Evolutionary conservation across 2,113 vertebrate genomes (phyloP).

Genomic region (Vireo altiloquus): DNA sequence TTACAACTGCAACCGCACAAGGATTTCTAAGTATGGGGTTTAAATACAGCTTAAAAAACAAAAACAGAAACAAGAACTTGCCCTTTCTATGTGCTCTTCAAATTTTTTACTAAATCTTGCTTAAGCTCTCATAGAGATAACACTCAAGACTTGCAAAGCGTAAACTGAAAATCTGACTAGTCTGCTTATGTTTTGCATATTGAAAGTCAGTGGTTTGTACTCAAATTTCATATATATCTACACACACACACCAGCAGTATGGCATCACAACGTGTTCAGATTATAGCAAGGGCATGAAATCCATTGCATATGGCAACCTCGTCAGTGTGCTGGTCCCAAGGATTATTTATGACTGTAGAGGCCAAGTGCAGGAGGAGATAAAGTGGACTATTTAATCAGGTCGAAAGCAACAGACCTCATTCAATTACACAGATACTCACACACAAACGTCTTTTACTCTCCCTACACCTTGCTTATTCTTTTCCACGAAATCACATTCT

Average conservation of each 20-base stretch:
- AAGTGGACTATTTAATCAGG: slow-evolving; percentile 9
- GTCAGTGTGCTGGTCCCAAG: background rate
- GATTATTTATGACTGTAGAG: slow-evolving; percentile 37
- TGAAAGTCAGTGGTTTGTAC: background rate
- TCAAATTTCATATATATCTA: background rate
- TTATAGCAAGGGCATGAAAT: slow-evolving; percentile 36
- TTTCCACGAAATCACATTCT: background rate
- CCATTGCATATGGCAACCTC: slow-evolving; percentile 1
- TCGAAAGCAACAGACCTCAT: slow-evolving; percentile 25
- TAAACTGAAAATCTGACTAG: background rate
- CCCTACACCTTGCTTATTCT: background rate
- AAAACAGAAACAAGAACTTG: background rate
- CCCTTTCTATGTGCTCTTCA: background rate
- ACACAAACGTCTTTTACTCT: background rate
- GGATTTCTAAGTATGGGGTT: background rate
- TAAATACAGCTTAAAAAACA: background rate
- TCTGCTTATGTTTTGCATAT: background rate
- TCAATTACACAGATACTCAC: background rate
- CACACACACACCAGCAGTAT: background rate
- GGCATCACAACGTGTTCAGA: background rate
- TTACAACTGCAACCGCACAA: background rate
- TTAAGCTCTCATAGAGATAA: background rate
- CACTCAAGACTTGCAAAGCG: background rate
- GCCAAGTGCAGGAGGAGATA: background rate
- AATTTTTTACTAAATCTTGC: background rate